Conservation (phyloP, 2,797 vertebrate species). For the Coracias cyanogaster region DNA sequence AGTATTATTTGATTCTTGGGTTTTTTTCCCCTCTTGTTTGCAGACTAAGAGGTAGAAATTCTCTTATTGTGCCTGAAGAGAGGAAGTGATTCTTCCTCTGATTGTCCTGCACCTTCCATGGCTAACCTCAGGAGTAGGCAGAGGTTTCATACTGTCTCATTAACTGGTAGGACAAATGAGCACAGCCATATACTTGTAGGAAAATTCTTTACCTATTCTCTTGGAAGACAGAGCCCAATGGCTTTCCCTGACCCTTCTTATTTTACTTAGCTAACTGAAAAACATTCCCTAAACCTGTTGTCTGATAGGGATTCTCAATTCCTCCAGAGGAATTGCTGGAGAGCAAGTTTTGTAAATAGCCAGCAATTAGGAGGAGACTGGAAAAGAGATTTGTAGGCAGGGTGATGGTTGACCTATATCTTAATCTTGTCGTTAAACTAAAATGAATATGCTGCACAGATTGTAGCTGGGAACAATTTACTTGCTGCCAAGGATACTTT, state of each 20-base stretch:
- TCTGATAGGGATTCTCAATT: not conserved
- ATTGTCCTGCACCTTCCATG: not conserved
- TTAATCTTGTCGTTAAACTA: not conserved
- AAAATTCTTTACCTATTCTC: not conserved
- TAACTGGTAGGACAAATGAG: not conserved
- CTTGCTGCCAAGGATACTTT: slow-evolving; percentile 10
- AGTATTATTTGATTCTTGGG: not conserved
- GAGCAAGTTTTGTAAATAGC: not conserved
- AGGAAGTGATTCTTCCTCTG: not conserved
- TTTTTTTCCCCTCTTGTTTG: not conserved
- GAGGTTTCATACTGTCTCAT: not conserved
- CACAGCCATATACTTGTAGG: not conserved
- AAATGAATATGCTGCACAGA: not conserved
- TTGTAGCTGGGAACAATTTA: not conserved
- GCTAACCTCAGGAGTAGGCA: not conserved
- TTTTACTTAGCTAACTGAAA: not conserved
- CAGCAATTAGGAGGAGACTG: not conserved
- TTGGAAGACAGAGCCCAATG: not conserved
- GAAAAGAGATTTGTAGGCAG: slow-evolving; percentile 14
- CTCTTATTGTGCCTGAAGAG: not conserved
- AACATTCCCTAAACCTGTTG: not conserved
- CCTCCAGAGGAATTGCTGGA: not conserved
- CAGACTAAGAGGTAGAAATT: not conserved
- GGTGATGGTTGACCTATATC: not conserved
- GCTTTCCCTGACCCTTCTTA: not conserved